Evolutionary conservation across 2,888 invertebrate genomes (phyloP).

Genomic region (Watsonalla cultraria): DNA sequence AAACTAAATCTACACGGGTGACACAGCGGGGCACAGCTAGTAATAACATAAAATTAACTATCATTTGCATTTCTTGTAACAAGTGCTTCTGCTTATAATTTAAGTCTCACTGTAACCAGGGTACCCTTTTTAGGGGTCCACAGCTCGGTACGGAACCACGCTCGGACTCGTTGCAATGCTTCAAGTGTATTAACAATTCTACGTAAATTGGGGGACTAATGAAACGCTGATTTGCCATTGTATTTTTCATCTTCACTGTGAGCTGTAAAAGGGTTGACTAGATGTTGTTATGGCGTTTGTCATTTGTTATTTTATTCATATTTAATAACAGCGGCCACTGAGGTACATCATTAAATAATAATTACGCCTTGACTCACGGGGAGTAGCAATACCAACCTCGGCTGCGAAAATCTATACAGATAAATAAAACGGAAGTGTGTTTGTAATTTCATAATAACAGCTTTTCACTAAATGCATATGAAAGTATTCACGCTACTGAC

Average conservation of each 20-base stretch:
- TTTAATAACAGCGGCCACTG: no score
- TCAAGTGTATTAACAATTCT: slow-evolving; percentile 15
- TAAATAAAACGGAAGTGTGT: no score
- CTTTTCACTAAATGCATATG: no score
- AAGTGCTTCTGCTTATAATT: slow-evolving; percentile 16
- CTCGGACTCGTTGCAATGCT: slow-evolving; percentile 24
- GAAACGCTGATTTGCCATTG: slow-evolving; percentile 18
- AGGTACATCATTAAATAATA: no score
- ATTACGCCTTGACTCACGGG: no score
- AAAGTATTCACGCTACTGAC: no score
- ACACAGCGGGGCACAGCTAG: no score
- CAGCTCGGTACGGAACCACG: slow-evolving; percentile 50
- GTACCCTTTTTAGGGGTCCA: slow-evolving; percentile 66
- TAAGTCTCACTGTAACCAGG: slow-evolving; percentile 15
- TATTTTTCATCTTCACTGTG: slow-evolving; percentile 6
- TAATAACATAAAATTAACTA: no score
- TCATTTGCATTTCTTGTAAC: background rate
- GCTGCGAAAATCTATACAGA: background rate
- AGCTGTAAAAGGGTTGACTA: background rate
- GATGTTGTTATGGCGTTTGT: background rate
- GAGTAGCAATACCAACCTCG: no score
- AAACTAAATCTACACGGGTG: no score
- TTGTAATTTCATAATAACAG: no score
- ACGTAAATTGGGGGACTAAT: slow-evolving; percentile 18
- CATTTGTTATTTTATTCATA: background rate